Base-by-base conservation (phyloP, 2,797 vertebrate species). In the Paratrypauchen microcephalus region DNA sequence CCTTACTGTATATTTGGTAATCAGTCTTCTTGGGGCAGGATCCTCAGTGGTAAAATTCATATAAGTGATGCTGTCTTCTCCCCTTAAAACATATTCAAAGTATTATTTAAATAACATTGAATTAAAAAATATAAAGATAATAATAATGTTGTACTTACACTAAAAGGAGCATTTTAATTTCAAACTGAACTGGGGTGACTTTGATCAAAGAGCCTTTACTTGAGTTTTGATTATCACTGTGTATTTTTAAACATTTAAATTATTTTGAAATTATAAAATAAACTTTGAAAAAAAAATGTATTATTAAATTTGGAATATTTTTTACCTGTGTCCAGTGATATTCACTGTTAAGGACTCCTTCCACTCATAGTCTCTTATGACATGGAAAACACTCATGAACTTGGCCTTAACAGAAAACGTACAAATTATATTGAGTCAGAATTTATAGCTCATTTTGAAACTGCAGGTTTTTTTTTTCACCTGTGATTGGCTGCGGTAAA, bases 151-250 rank as follows among this genome's bases (percentile, higher is more conserved):
- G 7, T 30, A 85, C 92, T 91, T 85, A 94, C 93, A 77, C 65
- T 54, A 78, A 83, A 48, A 88, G 9, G 4, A 77, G 77, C 79
- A 93, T 66, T 60, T 86, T 78, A 13, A 93, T 81, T 52, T 85
- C 68, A 83, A 73, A 88, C 56, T 91, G 83, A 4, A 93, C 90
- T 0, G 80, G 73, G 21, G 92, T 74, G 41, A 0, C 67, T 77
- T 78, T 90, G 74, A 62, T 87, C 72, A 78, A 0, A 12, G 16
- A 68, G 30, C 9, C 56, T 0, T 0, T n/a, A 45, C 52, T 88
- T 26, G 11, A 52, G 77, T 91, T 90, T 62, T 68, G 16, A 54
- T 93, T 93, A 26, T 92, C 89, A 81, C 93, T 94, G 84, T 76
- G 72, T 66, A 65, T 26, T 50, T 64, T 9, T 69, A 19, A 13